These are phyloP conservation scores for Brachynemurus nebulosus DNA, from an alignment of 2,888 invertebrate species.

Conservation along the genomic window DNA sequence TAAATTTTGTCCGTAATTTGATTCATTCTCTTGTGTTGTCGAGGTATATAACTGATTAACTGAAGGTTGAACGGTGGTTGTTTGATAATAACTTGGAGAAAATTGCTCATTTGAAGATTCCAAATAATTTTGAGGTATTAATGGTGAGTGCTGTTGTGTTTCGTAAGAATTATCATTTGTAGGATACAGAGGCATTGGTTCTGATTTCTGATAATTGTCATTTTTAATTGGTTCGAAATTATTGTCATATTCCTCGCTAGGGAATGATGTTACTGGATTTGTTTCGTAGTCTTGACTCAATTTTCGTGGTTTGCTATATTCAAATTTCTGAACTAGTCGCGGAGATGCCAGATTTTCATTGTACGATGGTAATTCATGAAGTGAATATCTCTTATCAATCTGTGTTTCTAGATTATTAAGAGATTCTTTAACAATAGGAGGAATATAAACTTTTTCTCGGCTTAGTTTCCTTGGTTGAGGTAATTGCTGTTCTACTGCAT, in stretches of 20 bases:
- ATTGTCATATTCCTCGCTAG: background rate
- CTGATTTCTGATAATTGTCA: background rate
- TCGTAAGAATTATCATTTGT: too few species aligned
- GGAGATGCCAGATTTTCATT: slow-evolving; percentile 6
- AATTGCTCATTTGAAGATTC: too few species aligned
- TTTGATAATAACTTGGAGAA: too few species aligned
- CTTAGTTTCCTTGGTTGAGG: slow-evolving; percentile 21
- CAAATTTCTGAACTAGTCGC: slow-evolving; percentile 5
- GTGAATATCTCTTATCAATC: slow-evolving; percentile 3
- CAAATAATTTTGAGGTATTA: too few species aligned
- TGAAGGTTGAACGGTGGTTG: too few species aligned
- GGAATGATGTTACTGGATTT: slow-evolving; percentile 4
- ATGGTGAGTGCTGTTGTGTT: too few species aligned
- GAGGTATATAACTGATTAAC: too few species aligned
- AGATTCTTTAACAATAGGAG: slow-evolving; percentile 13
- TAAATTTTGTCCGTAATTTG: too few species aligned
- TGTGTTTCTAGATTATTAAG: slow-evolving; percentile 1
- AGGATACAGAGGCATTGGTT: background rate
- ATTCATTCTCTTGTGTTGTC: background rate
- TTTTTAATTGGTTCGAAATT: slow-evolving; percentile 2
- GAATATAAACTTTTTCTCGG: slow-evolving; percentile 24
- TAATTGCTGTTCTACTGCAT: slow-evolving; percentile 17
- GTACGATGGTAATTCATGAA: slow-evolving; percentile 3
- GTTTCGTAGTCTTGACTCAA: slow-evolving; percentile 8
- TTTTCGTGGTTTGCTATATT: background rate